Evolutionary conservation across 2,797 vertebrate species (phyloP), one percentile per base, ranked within the genome.

Genomic region (Squalus acanthias): DNA sequence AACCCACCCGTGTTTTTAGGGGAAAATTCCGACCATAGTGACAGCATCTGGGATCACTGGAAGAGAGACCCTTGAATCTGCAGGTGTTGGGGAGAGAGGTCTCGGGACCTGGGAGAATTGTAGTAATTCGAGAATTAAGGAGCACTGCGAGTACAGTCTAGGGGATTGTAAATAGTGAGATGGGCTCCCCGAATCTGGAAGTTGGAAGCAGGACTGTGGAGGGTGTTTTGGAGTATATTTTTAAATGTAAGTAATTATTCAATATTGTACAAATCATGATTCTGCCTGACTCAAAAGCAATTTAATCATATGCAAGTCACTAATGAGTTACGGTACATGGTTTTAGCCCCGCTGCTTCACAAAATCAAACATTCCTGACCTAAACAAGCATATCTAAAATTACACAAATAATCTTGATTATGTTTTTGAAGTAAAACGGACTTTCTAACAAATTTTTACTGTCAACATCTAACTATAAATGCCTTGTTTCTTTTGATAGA

Each of bases 401-500:
- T 39, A 65, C 15, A n/a, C 17, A 22, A 67, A 13, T n/a, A 65
- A 20, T 24, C 60, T 10, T 93, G 65, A 17, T 46, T 46, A 93
- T 93, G 29, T 33, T 93, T 93, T 39, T n/a, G 63, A 3, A 9
- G 33, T 24, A 93, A 92, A 67, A n/a, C 33, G 33, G 39, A 93
- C 6, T 67, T 93, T 46, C 65, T 69, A 69, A 69, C 17, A 57
- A 15, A 60, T 9, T 39, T 67, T 24, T 46, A 69, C 1, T 2
- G 2, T 8, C 65, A 46, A 22, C 24, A 93, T 1, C 91, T 93
- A 69, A 93, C 8, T 24, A 22, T 93, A 39, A 92, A 93, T 95
- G 6, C 12, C 26, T 67, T 96, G 95, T 92, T 39, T 95, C 96
- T 26, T 0, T 0, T 97, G 96, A 96, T 96, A 98, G 98, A 96